These are phyloP conservation scores for Fregata magnificens DNA, from an alignment of 2,113 vertebrate species.

Conservation along the genomic window DNA sequence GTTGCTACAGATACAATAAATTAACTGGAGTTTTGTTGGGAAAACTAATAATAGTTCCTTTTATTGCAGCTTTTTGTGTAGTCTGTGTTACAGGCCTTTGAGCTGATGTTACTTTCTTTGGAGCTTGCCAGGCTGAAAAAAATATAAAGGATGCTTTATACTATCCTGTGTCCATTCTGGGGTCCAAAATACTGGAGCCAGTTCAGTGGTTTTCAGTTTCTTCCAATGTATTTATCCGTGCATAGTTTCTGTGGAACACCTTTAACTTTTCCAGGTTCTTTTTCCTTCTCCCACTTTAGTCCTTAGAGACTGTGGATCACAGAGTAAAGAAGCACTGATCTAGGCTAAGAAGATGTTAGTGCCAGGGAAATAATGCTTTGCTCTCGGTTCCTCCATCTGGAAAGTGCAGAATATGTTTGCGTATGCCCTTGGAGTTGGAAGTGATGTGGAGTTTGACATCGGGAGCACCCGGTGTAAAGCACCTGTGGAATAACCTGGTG, in stretches of 20 bases:
- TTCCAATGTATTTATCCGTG: neutral
- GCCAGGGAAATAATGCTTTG: neutral
- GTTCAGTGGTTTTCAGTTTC: neutral
- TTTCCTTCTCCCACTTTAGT: neutral
- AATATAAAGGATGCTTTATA: neutral
- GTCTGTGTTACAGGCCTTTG: neutral
- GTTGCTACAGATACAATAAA: neutral
- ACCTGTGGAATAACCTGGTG: too few relatives aligned
- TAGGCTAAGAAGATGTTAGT: neutral
- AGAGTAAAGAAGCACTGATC: neutral
- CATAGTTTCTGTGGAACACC: neutral
- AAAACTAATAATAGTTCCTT: neutral
- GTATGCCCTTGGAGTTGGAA: neutral
- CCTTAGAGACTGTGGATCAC: neutral
- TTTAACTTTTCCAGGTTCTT: neutral
- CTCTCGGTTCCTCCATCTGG: neutral
- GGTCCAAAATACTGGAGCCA: neutral
- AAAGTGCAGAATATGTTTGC: too few relatives aligned
- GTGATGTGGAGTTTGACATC: fast-evolving
- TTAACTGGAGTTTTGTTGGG: neutral
- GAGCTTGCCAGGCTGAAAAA: neutral
- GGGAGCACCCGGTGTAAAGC: neutral
- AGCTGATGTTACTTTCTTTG: neutral
- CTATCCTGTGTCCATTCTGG: neutral
- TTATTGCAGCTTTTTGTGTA: neutral